Evolutionary conservation across 2,888 invertebrate genomes (phyloP).

Genomic region (Drosophila emarginata): DNA sequence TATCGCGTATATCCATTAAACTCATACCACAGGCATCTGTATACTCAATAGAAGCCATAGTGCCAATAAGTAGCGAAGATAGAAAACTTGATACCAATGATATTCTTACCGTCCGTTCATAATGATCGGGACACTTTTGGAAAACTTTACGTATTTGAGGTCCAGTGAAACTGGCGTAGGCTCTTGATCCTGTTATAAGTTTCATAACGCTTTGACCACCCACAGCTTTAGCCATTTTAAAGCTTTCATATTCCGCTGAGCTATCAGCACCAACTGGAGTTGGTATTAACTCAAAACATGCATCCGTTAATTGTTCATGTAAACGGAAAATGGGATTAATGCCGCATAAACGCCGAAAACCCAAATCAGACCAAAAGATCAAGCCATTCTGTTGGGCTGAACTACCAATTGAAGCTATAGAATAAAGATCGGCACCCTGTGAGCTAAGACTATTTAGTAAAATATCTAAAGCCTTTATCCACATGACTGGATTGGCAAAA

Average conservation of each 20-base stretch:
- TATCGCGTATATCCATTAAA: conserved; percentile 89
- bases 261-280: conserved; percentile 24
- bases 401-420: conserved; percentile 86
- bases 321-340: conserved; percentile 28
- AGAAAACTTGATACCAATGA: conserved; percentile 61
- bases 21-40: conserved; percentile 51
- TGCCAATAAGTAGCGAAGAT: conserved; percentile 55
- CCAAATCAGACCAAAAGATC: conserved; percentile 56
- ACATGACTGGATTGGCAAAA: conserved; percentile 92
- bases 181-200: conserved; percentile 47
- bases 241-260: conserved; percentile 19
- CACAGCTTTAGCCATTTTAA: conserved; percentile 32
- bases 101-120: conserved; percentile 42
- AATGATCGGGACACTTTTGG: conserved; percentile 18
- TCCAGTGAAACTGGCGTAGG: conserved; percentile 35
- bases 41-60: conserved; percentile 55
- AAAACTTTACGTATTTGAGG: conserved; percentile 51
- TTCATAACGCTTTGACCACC: conserved; percentile 30
- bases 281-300: conserved; percentile 32
- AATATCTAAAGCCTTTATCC: conserved; percentile 97
- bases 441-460: conserved; percentile 90
- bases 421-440: conserved; percentile 90
- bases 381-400: conserved; percentile 49
- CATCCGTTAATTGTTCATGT: conserved; percentile 54
- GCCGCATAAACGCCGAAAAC: conserved; percentile 55